A percentile compares a stretch with the other conserved stretches of the same genome.
phyloP scores from a whole-genome alignment of 2,888 invertebrate species.

The Lycocerus yunnanus region DNA sequence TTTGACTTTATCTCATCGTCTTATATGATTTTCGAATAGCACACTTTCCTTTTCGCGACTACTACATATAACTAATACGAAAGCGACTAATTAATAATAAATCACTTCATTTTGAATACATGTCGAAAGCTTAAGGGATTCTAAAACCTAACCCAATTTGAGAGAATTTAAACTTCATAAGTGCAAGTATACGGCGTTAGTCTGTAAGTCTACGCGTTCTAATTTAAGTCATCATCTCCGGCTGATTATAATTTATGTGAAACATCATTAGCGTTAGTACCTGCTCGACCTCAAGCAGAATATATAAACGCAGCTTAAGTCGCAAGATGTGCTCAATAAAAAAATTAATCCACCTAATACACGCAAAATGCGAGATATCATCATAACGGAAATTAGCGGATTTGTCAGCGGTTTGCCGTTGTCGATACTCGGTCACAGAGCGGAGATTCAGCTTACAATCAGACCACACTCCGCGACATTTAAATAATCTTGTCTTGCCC shows the following conservation, averaged over 20 bases:
- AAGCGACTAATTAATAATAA: constrained; percentile 35
- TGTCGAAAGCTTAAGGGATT: constrained; percentile 40
- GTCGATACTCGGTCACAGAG: background rate
- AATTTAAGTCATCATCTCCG: constrained; percentile 45
- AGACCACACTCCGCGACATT: no score
- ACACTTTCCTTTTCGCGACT: background rate
- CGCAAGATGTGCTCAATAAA: constrained; percentile 22
- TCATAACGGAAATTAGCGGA: background rate
- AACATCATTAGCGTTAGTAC: constrained; percentile 43
- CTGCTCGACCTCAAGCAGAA: constrained; percentile 41
- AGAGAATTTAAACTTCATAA: constrained; percentile 37
- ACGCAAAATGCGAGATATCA: background rate
- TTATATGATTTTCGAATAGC: constrained; percentile 7
- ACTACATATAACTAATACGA: background rate
- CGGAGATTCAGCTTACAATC: no score
- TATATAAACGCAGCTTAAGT: constrained; percentile 35
- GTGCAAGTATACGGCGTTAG: constrained; percentile 21
- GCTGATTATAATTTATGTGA: constrained; percentile 49
- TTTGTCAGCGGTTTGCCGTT: background rate
- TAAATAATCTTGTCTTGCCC: no score
- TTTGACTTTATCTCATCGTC: constrained; percentile 14
- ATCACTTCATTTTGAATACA: constrained; percentile 34
- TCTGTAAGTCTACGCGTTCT: constrained; percentile 31
- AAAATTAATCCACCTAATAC: background rate
- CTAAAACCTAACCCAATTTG: constrained; percentile 45